Evolutionary conservation across 2,888 invertebrate genomes (phyloP).

Genomic region (Campoplex capitator): DNA sequence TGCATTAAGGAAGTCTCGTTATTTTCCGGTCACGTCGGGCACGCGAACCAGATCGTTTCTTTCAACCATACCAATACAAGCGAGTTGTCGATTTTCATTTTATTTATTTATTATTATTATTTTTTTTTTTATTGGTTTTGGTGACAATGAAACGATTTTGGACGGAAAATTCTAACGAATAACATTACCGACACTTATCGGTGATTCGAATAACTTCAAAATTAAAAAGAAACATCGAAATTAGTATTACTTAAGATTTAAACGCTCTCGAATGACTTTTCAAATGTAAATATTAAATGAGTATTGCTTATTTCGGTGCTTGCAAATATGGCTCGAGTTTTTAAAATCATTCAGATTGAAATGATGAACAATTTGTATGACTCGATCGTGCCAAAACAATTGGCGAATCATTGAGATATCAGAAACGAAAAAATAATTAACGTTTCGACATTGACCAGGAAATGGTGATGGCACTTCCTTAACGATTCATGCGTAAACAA

Average conservation of each 20-base stretch:
- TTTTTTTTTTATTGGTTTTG: neutral
- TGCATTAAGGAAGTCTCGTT: constrained; percentile 15
- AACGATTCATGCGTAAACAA: neutral
- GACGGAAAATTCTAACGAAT: neutral
- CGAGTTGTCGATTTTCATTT: neutral
- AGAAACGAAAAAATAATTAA: neutral
- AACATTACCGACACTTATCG: neutral
- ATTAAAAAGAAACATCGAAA: neutral
- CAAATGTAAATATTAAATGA: neutral
- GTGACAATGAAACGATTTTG: neutral
- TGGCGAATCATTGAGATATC: neutral
- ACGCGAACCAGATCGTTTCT: neutral
- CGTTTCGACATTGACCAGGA: neutral
- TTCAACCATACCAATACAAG: neutral
- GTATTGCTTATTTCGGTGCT: neutral
- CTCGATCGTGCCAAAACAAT: neutral
- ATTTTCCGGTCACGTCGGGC: neutral
- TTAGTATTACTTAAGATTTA: neutral
- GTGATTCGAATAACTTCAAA: neutral
- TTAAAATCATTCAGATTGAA: neutral
- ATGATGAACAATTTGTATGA: neutral
- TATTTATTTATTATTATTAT: neutral
- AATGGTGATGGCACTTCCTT: constrained; percentile 25
- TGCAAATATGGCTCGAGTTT: neutral
- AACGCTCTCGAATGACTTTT: neutral